Evolutionary conservation across 2,888 invertebrate genomes (phyloP).

Genomic region (Eulithis testata): DNA sequence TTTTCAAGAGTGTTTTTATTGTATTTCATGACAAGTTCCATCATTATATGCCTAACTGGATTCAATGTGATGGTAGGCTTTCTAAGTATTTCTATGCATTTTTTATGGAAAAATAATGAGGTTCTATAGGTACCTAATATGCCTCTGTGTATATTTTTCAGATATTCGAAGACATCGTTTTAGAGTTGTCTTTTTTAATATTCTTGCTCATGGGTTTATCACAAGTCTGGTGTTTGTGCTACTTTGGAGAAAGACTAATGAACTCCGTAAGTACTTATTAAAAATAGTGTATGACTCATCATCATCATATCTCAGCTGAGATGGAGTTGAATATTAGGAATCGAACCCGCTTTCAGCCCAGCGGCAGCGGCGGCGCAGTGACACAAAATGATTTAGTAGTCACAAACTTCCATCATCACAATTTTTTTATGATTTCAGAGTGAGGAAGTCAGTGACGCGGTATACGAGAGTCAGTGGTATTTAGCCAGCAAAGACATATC

Average conservation of each 20-base stretch:
- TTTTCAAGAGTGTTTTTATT: constrained; percentile 10
- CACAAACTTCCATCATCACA: no score
- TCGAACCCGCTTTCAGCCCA: no score
- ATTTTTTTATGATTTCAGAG: constrained; percentile 5
- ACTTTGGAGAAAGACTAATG: constrained; percentile 21
- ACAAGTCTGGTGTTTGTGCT: constrained; percentile 22
- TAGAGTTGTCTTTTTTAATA: constrained; percentile 6
- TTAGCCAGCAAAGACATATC: constrained; percentile 6
- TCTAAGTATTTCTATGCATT: not conserved
- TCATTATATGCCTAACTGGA: constrained; percentile 16
- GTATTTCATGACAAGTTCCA: constrained; percentile 14
- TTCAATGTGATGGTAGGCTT: constrained; percentile 18
- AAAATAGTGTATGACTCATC: no score
- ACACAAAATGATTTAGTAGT: no score
- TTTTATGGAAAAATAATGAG: not conserved
- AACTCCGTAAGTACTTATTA: constrained; percentile 8
- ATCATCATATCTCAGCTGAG: no score
- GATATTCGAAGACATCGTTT: constrained; percentile 8
- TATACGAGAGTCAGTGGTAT: constrained; percentile 18
- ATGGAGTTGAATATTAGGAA: no score
- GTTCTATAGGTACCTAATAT: no score
- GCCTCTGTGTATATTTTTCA: constrained; percentile 5
- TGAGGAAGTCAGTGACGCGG: constrained; percentile 12
- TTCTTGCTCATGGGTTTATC: constrained; percentile 14
- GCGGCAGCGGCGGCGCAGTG: no score